phyloP scores from a whole-genome alignment of 2,797 vertebrate species.

The Scolopax bukidnonensis region DNA sequence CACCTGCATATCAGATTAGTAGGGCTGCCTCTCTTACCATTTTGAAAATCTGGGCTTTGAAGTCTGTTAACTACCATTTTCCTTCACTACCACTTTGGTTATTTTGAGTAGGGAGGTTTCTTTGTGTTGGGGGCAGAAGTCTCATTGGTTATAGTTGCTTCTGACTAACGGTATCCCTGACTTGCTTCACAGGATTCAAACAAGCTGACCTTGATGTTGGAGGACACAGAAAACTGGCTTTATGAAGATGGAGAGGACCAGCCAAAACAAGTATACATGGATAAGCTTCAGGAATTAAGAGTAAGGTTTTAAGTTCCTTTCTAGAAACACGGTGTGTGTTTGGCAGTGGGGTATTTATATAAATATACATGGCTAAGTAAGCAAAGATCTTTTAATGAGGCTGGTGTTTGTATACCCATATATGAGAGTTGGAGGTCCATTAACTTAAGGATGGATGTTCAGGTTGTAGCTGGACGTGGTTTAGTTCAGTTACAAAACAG shows the following conservation, averaged over 20 bases:
- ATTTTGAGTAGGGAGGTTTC: neutral
- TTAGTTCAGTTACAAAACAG: neutral
- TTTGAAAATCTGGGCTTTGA: neutral
- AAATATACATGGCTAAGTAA: too few species aligned
- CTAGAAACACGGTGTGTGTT: fast-evolving
- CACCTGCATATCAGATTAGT: neutral
- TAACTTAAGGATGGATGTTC: neutral
- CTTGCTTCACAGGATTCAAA: conserved; percentile 83
- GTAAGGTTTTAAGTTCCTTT: conserved; percentile 59
- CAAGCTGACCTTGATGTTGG: conserved; percentile 86
- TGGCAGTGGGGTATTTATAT: too few species aligned
- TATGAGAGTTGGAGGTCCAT: neutral
- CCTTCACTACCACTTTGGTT: neutral
- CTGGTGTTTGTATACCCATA: fast-evolving
- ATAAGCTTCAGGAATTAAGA: conserved; percentile 91
- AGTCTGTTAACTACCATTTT: neutral
- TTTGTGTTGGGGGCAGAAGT: neutral
- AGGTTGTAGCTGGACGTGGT: neutral
- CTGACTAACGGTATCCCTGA: neutral
- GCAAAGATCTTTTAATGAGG: too few species aligned
- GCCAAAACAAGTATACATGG: conserved; percentile 90
- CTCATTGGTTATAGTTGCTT: neutral
- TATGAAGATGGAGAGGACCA: conserved; percentile 97
- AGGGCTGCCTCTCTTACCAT: neutral
- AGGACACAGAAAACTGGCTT: conserved; percentile 95